These are phyloP conservation scores for Tetranychus truncatus DNA, from an alignment of 2,888 invertebrate genomes.

Conservation along the genomic window DNA sequence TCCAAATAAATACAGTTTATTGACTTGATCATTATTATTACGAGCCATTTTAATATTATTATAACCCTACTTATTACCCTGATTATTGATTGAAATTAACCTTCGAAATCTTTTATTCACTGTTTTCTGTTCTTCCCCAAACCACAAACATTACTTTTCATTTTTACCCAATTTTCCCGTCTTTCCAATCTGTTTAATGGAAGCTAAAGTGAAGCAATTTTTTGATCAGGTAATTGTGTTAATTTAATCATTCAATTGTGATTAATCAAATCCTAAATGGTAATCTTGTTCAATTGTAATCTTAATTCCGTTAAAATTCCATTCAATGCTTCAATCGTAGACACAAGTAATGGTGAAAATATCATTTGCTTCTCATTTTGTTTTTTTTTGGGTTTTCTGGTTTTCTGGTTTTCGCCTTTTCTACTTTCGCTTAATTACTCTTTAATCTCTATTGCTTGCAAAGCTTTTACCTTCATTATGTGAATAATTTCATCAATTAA, in stretches of 20 bases:
- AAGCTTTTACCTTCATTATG: too few species aligned
- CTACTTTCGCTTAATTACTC: too few species aligned
- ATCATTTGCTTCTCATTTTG: too few species aligned
- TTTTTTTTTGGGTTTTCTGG: too few species aligned
- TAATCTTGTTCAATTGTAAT: not conserved
- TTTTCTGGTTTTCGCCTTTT: too few species aligned
- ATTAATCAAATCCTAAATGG: not conserved
- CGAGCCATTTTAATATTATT: not conserved
- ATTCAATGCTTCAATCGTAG: not conserved
- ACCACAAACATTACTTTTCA: too few species aligned
- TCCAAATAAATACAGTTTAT: not conserved
- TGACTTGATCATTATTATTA: not conserved
- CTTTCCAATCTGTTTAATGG: not conserved
- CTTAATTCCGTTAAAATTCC: not conserved
- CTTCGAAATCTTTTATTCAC: not conserved
- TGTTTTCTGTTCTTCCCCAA: not conserved
- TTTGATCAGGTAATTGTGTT: not conserved
- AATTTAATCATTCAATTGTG: not conserved
- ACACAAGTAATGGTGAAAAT: too few species aligned
- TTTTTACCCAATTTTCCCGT: too few species aligned
- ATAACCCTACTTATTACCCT: not conserved
- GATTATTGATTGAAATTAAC: not conserved
- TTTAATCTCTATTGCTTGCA: too few species aligned
- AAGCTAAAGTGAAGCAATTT: not conserved
- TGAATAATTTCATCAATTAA: too few species aligned